Percentiles rank a stretch among this genome's conserved stretches.
Conservation (phyloP, 2,888 invertebrate genomes). For the Tachina lurida region DNA sequence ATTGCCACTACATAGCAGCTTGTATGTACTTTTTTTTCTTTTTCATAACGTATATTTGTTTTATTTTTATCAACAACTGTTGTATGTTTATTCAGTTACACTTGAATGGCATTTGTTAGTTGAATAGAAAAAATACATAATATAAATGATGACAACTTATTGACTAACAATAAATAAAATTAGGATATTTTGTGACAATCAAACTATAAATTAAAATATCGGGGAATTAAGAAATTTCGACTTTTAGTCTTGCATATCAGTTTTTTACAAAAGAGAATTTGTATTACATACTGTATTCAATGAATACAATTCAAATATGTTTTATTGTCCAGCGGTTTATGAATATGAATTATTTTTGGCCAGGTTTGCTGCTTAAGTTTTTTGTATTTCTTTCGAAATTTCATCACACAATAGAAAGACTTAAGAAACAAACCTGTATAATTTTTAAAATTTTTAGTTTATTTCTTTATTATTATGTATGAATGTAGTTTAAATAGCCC, state of each 20-base stretch:
- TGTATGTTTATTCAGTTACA: constrained; percentile 33
- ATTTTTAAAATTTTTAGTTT: neutral
- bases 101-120: constrained; percentile 38
- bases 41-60: constrained; percentile 7
- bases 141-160: constrained; percentile 7
- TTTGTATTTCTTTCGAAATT: constrained; percentile 1
- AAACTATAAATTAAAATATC: neutral
- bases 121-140: neutral
- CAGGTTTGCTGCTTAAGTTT: constrained; percentile 45
- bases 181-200: neutral
- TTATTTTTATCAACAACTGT: neutral
- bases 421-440: constrained; percentile 40
- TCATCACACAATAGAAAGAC: constrained; percentile 12
- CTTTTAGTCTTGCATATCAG: neutral
- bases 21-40: neutral
- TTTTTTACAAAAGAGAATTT: neutral
- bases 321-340: neutral
- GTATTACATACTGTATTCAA: neutral
- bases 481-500: neutral
- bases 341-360: neutral
- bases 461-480: neutral
- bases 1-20: constrained; percentile 49
- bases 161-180: neutral
- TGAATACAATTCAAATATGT: neutral
- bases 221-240: neutral